Evolutionary conservation across 2,888 invertebrate species (phyloP), one percentile per base, ranked within the genome.

Genomic region (Apoderus coryli): DNA sequence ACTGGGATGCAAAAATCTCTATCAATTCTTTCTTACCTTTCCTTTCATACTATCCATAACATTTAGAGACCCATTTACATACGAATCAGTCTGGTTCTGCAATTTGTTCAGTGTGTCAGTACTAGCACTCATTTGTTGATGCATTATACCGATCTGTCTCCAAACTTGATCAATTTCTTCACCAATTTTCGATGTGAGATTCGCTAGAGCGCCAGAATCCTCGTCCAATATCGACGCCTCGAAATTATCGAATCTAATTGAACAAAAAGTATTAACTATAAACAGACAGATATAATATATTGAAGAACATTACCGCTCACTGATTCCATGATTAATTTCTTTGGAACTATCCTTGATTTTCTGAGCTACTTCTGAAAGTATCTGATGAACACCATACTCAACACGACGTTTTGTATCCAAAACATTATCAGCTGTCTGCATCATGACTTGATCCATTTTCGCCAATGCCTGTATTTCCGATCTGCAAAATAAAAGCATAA

Each of bases 111-210:
- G 57, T 3, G 78, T 67, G 22, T 69, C 69, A 26, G 78, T 76
- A 49, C 75, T 84, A 35, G 74, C 72, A 15, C 72, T 73, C 48
- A 89, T 72, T 52, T 86, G 82, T 46, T 76, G 74, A 54, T 81
- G 76, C 81, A 89, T 82, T 33, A 81, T 76, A 39, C 85, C 84
- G 44, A 89, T 86, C 56, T 86, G 88, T 12, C 85, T 64, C 88
- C 88, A 88, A 10, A 89, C 85, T 53, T 82, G 79, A 40, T 76
- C 72, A 53, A 86, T 76, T 51, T 84, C 84, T 9, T 71, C 63
- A 45, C 85, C 84, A 49, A 88, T 73, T 48, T 77, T 76, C 0
- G 68, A 59, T 28, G 77, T 84, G 29, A 86, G 57, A 55, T 85
- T 85, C 4, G 69, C 67, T 33, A 81, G 56, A 0, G 76, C 72